Conservation (phyloP, 2,797 vertebrate species). For the Lophius americanus region DNA sequence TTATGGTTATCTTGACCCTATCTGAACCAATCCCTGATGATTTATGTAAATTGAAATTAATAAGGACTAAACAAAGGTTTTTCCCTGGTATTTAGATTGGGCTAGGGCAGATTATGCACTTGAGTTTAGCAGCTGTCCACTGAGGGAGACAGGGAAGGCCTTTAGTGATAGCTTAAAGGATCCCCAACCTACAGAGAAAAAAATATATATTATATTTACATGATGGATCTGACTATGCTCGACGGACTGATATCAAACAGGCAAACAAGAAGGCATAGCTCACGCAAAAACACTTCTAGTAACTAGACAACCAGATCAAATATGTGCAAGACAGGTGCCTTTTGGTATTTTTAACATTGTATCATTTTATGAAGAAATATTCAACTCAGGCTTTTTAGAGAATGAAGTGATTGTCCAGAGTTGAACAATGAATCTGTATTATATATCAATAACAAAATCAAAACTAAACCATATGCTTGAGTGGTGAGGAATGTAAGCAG, state of each 20-base stretch:
- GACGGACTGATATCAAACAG: slow-evolving; percentile 26
- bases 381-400: too few relatives aligned
- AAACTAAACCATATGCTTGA: too few relatives aligned
- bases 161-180: slow-evolving; percentile 25
- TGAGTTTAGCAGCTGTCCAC: slow-evolving; percentile 69
- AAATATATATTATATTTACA: slow-evolving; percentile 20
- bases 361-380: too few relatives aligned
- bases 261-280: slow-evolving; percentile 32
- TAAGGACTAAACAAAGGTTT: slow-evolving; percentile 38
- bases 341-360: too few relatives aligned
- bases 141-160: slow-evolving; percentile 53
- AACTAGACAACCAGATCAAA: too few relatives aligned
- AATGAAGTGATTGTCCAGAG: too few relatives aligned
- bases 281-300: slow-evolving; percentile 28
- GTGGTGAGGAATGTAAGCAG: too few relatives aligned
- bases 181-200: slow-evolving; percentile 45
- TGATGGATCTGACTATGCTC: slow-evolving; percentile 1
- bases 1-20: slow-evolving; percentile 50
- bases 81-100: slow-evolving; percentile 57
- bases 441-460: too few relatives aligned
- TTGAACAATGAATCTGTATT: too few relatives aligned
- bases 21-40: slow-evolving; percentile 38
- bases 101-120: slow-evolving; percentile 65
- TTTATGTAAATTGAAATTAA: slow-evolving; percentile 49
- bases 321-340: slow-evolving; percentile 29